A percentile compares a stretch with the other conserved stretches of the same genome.
phyloP scores from a whole-genome alignment of 2,797 vertebrate species.

The Crypturellus tataupa region DNA sequence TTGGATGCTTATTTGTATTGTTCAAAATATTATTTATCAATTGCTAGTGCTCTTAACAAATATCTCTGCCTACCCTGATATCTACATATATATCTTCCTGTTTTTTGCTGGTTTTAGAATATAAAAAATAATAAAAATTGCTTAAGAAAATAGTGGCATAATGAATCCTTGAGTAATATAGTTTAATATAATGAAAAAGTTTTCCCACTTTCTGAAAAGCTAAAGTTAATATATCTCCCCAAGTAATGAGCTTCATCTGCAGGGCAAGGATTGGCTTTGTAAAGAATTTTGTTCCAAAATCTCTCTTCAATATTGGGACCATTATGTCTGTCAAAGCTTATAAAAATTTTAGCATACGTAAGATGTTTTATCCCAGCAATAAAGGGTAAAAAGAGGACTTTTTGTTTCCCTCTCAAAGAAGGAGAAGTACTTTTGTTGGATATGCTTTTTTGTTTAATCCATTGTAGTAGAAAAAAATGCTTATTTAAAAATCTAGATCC shows the following conservation, averaged over 20 bases:
- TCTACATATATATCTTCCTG: rapidly evolving
- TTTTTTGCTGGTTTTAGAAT: not conserved
- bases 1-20: not conserved
- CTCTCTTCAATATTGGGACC: not conserved
- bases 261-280: not conserved
- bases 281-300: not conserved
- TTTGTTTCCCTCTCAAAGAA: not conserved
- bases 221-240: not conserved
- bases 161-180: not conserved
- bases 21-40: not conserved
- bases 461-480: not conserved
- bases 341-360: not conserved
- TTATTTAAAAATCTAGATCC: not conserved
- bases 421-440: not conserved
- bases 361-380: not conserved
- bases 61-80: not conserved
- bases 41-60: not conserved
- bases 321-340: not conserved
- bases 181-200: not conserved
- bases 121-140: rapidly evolving
- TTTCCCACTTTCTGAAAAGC: not conserved
- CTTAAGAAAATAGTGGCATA: not conserved
- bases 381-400: not conserved
- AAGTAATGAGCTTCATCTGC: not conserved
- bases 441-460: not conserved